These are phyloP conservation scores for Copsychus sechellarum DNA, from an alignment of 2,113 vertebrate genomes.

Conservation along the genomic window DNA sequence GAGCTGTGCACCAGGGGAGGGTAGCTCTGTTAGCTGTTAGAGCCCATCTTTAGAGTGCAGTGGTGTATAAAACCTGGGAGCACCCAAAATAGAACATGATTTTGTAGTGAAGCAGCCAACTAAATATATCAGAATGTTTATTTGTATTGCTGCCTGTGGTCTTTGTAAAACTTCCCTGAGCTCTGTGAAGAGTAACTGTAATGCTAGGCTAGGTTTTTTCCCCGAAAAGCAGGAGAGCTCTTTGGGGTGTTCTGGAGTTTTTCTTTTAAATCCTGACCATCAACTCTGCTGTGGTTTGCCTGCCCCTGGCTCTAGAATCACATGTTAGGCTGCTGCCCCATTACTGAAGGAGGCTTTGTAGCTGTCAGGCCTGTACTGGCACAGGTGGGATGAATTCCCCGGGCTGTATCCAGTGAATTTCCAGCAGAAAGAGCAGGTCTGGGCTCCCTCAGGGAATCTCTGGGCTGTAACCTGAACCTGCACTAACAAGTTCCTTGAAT, in stretches of 20 bases:
- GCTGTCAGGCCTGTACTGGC: not conserved
- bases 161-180: not conserved
- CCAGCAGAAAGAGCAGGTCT: not conserved
- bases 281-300: not conserved
- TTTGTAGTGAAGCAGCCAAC: not conserved
- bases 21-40: not conserved
- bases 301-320: not conserved
- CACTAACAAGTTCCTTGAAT: constrained; percentile 15
- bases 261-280: not conserved
- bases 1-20: not conserved
- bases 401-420: not conserved
- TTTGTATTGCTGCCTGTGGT: not conserved
- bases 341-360: not conserved
- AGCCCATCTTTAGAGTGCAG: not conserved
- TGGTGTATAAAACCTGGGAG: not conserved
- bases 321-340: not conserved
- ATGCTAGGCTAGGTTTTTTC: not conserved
- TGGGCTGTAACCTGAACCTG: not conserved
- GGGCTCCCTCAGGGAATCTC: not conserved
- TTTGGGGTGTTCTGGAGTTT: not conserved
- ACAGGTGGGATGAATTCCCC: fast-evolving
- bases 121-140: constrained; percentile 46
- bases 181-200: not conserved
- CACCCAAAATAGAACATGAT: constrained; percentile 31
- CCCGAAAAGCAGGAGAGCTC: not conserved